Base-by-base conservation (phyloP, 2,888 invertebrate genomes). In the Aspidiotus rigidus region DNA sequence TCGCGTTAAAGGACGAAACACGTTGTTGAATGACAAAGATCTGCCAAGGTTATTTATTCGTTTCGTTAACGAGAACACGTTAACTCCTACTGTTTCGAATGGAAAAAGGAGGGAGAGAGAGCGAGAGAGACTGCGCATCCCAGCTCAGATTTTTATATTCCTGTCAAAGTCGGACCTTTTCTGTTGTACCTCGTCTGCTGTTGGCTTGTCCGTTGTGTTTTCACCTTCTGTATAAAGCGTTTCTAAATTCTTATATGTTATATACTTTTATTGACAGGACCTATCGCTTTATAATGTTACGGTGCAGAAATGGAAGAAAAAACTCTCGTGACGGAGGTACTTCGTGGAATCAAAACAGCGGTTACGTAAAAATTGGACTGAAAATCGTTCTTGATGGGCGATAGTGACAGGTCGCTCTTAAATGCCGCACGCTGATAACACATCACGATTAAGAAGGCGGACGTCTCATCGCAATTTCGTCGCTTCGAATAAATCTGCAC, bases 41-140 rank as follows among this genome's bases (percentile, higher is more conserved):
- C 66, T 40, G 55, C 42, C 44, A 42, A 28, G 57, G 66, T 66
- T 66, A 66, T 66, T 66, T 66, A 66, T 66, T 66, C 66, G 41
- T 57, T 56, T 66, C 66, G 56, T 66, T 66, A 66, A 66, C 66
- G 49, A 57, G 66, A 66, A 66, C 66, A 66, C 57, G 66, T 40
- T 56, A 66, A 66, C 66, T 66, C 66, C 66, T 66, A 66, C 66
- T 66, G 66, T 66, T 66, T 57, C 49, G 66, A 66, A 66, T 66
- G 42, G 40, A n/a, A 16, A 64, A 28, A 28, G 28, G 28, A 28
- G 28, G 28, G 28, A 28, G 28, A 54, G 53, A 49, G n/a, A 49
- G 49, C 49, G 49, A 49, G 6, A 49, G 10, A 28, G 28, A 28
- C 28, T 28, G 28, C 49, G 49, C 49, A 49, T 49, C 28, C 28